Percentiles rank a stretch among this genome's conserved stretches.
Evolutionary conservation across 2,888 invertebrate species (phyloP).

Genomic region (Athetis lepigone): DNA sequence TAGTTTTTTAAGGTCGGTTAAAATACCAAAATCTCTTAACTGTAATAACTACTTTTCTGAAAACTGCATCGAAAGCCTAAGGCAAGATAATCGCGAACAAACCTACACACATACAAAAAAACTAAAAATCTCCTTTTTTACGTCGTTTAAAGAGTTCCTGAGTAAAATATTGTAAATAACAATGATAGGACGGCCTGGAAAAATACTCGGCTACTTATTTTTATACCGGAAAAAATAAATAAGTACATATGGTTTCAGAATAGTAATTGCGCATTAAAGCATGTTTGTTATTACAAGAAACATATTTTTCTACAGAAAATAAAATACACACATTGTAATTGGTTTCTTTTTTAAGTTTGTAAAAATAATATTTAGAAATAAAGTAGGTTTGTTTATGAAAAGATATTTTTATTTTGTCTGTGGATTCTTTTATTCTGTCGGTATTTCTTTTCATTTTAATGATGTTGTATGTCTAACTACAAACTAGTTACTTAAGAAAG

Average conservation of each 20-base stretch:
- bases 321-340: conserved; percentile 13
- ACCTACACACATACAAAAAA: no score
- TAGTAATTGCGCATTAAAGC: conserved; percentile 25
- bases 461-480: background rate
- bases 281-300: conserved; percentile 12
- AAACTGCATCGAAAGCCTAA: no score
- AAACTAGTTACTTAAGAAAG: no score
- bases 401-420: background rate
- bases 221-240: conserved; percentile 12
- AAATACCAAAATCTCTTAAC: no score
- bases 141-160: background rate
- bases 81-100: no score
- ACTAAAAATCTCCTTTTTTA: no score
- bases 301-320: conserved; percentile 22
- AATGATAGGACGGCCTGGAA: background rate
- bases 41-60: no score
- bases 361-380: background rate
- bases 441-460: no score
- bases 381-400: background rate
- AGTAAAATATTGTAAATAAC: background rate
- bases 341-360: background rate
- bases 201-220: background rate
- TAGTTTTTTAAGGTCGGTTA: no score
- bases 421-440: background rate
- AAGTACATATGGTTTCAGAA: conserved; percentile 2